These are phyloP conservation scores for Malaclemys terrapin DNA, from an alignment of 2,113 vertebrate species.

Conservation along the genomic window DNA sequence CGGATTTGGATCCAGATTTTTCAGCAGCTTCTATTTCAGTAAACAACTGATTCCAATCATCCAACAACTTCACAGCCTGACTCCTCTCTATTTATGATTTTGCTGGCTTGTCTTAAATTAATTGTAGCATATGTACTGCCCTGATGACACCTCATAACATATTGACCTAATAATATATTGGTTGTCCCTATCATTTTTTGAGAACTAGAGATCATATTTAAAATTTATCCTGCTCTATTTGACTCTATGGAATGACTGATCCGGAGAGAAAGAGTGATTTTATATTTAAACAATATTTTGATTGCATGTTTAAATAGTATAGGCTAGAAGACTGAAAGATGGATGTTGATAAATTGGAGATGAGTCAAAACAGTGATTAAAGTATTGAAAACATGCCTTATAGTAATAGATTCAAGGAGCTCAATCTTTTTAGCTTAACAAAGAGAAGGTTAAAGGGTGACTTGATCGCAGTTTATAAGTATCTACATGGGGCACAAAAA, in stretches of 20 bases:
- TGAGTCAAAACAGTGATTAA: no score
- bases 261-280: not conserved
- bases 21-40: not conserved
- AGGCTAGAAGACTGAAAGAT: no score
- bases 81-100: not conserved
- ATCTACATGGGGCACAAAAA: no score
- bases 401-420: no score
- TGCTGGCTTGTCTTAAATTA: not conserved
- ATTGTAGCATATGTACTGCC: not conserved
- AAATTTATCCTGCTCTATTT: not conserved
- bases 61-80: not conserved
- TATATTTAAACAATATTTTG: not conserved
- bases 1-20: not conserved
- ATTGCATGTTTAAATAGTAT: not conserved
- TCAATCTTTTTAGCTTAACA: no score
- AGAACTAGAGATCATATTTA: not conserved
- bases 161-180: not conserved
- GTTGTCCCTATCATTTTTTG: not conserved
- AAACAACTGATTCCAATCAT: not conserved
- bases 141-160: rapidly evolving
- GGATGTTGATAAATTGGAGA: no score
- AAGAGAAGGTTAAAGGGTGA: no score
- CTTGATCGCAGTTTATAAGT: no score
- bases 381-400: no score
- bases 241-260: not conserved